Conservation (phyloP, 2,888 invertebrate species). For the Amphipyra berbera region DNA sequence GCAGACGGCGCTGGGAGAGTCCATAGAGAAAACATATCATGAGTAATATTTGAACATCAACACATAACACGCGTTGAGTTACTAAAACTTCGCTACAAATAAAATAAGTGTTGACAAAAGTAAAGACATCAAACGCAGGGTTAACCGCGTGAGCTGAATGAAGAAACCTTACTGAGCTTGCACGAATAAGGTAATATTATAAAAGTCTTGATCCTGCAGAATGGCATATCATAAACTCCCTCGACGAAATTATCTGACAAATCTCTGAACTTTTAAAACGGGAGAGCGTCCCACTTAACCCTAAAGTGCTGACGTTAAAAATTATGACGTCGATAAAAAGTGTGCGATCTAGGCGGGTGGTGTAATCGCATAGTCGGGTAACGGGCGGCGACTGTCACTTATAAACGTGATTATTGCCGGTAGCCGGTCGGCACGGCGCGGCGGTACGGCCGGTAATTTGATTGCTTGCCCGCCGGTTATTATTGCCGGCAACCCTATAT, state of each 20-base stretch:
- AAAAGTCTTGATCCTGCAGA: constrained; percentile 26
- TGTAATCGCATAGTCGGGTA: constrained; percentile 52
- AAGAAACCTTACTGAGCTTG: constrained; percentile 11
- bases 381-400: constrained; percentile 60
- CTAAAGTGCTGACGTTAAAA: constrained; percentile 57
- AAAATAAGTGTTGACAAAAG: constrained; percentile 5
- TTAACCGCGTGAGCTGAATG: constrained; percentile 12
- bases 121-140: neutral
- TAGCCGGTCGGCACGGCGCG: constrained; percentile 39
- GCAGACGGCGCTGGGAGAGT: neutral
- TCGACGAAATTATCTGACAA: constrained; percentile 40
- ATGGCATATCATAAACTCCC: constrained; percentile 32
- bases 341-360: constrained; percentile 26
- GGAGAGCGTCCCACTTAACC: constrained; percentile 43
- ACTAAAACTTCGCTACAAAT: neutral
- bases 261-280: constrained; percentile 39
- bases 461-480: constrained; percentile 76
- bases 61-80: neutral
- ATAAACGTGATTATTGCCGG: constrained; percentile 70
- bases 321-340: constrained; percentile 63
- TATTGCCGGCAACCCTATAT: constrained; percentile 74
- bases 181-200: constrained; percentile 5
- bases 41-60: too few relatives aligned
- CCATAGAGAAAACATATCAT: too few relatives aligned
- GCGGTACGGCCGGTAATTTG: constrained; percentile 71